Evolutionary conservation across 1,140 invertebrate genomes (phyloP).

Genomic region (Cydia fagiglandana): DNA sequence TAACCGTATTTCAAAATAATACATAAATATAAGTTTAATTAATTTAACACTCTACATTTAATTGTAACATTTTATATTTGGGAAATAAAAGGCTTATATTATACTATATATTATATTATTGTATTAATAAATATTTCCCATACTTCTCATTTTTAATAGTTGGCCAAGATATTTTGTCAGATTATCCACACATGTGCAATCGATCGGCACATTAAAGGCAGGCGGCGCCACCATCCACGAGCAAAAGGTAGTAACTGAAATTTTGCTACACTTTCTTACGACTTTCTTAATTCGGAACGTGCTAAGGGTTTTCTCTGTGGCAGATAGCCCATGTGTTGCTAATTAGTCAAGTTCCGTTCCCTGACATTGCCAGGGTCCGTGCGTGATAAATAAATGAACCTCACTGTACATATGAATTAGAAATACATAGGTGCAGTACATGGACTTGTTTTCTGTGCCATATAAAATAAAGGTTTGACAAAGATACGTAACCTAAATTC

Average conservation of each 20-base stretch:
- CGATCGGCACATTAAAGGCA: neutral
- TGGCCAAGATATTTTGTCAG: neutral
- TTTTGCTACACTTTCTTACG: neutral
- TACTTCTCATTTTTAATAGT: neutral
- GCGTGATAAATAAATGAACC: neutral
- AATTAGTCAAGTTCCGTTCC: constrained; percentile 26
- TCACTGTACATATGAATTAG: neutral
- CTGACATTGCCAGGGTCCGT: neutral
- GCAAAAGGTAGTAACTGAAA: neutral
- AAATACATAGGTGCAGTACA: neutral
- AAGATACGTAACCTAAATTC: no score
- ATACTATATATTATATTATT: no score
- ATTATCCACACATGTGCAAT: neutral
- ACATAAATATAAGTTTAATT: no score
- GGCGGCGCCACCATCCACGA: neutral
- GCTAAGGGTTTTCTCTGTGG: neutral
- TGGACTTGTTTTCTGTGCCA: no score
- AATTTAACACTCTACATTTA: no score
- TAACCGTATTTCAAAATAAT: no score
- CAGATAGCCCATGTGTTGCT: constrained; percentile 18
- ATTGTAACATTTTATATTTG: no score
- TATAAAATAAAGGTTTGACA: no score
- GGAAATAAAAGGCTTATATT: no score
- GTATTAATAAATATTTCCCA: neutral
- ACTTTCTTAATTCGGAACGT: neutral